Evolutionary conservation across 2,113 vertebrate genomes (phyloP).

Genomic region (Puffinus mauretanicus): DNA sequence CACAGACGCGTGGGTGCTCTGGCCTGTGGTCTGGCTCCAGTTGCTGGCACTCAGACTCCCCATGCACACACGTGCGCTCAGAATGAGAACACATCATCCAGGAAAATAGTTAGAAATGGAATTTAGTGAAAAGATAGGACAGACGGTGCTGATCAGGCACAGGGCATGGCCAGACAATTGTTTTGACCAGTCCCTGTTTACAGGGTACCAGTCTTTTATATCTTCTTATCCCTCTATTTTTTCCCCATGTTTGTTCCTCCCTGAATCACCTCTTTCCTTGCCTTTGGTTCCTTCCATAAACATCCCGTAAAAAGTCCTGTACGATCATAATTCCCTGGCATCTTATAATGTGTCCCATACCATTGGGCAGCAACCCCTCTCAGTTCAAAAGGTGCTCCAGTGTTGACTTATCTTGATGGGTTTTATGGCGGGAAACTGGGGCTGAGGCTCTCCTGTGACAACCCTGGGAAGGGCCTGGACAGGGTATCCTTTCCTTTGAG

Average conservation of each 20-base stretch:
- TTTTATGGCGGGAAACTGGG: neutral
- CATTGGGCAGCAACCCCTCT: neutral
- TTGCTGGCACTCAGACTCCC: neutral
- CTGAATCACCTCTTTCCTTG: neutral
- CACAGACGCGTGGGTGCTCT: neutral
- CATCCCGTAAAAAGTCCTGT: neutral
- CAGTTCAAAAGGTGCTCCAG: neutral
- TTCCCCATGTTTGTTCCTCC: neutral
- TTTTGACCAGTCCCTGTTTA: neutral
- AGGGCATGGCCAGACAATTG: neutral
- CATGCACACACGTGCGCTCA: accelerated
- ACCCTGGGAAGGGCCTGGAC: neutral
- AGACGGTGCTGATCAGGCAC: neutral
- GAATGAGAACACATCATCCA: neutral
- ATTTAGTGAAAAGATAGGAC: neutral
- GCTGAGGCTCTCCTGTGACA: neutral
- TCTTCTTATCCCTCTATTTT: neutral
- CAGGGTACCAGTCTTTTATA: neutral
- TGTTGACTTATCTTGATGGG: neutral
- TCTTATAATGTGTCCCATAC: neutral
- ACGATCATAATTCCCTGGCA: neutral
- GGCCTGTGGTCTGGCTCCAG: neutral
- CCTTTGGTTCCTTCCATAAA: neutral
- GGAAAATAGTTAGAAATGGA: neutral
- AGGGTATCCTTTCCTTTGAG: neutral